Evolutionary conservation across 2,888 invertebrate genomes (phyloP).

Genomic region (Perdita meconis): DNA sequence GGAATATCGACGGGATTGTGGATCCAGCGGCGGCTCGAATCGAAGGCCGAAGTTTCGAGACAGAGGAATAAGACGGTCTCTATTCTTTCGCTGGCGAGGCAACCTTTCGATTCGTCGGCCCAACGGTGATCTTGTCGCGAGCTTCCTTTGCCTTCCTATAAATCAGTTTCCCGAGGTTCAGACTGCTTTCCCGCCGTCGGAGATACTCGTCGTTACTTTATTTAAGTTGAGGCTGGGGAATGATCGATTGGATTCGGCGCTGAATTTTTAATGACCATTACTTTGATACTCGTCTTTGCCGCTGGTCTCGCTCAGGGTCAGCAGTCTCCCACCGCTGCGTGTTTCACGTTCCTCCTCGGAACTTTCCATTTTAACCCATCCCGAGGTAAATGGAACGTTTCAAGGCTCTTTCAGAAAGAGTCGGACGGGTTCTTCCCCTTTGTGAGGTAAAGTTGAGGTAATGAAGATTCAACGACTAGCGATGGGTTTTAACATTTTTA

Average conservation of each 20-base stretch:
- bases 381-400: not conserved
- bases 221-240: slow-evolving; percentile 8
- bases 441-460: not conserved
- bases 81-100: slow-evolving; percentile 27
- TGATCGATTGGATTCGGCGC: slow-evolving; percentile 1
- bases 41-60: slow-evolving; percentile 64
- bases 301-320: not conserved
- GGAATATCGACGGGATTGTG: slow-evolving; percentile 25
- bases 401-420: not conserved
- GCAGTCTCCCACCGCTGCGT: not conserved
- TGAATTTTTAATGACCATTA: slow-evolving; percentile 7
- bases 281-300: not conserved
- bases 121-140: slow-evolving; percentile 13
- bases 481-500: no score
- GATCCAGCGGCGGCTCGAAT: slow-evolving; percentile 10
- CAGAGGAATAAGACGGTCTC: slow-evolving; percentile 54
- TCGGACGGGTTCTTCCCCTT: not conserved
- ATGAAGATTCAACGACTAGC: not conserved
- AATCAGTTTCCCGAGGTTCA: slow-evolving; percentile 30
- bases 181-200: slow-evolving; percentile 4
- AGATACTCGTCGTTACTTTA: slow-evolving; percentile 23
- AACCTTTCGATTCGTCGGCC: slow-evolving; percentile 38
- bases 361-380: not conserved
- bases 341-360: not conserved
- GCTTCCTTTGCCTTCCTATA: slow-evolving; percentile 11